A percentile compares a stretch with the other conserved stretches of the same genome.
These are phyloP conservation scores for Rhingia rostrata DNA, from an alignment of 2,888 invertebrate species.

Conservation along the genomic window DNA sequence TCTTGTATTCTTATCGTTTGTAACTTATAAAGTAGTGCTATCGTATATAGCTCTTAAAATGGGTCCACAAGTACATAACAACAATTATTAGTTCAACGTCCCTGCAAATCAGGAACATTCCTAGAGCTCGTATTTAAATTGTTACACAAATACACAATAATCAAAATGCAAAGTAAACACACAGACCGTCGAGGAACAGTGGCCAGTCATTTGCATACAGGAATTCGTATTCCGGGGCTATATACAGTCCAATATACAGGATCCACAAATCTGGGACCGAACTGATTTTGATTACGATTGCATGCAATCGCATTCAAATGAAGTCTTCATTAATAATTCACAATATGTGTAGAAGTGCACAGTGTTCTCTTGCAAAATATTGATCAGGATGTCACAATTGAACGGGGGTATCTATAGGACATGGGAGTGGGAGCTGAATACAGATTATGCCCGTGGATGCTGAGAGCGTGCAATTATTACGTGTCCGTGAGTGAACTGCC, in stretches of 20 bases:
- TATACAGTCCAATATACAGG: conserved; percentile 42
- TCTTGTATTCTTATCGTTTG: no score
- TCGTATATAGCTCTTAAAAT: not conserved
- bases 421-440: conserved; percentile 26
- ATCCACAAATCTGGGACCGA: conserved; percentile 66
- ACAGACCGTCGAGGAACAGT: conserved; percentile 31
- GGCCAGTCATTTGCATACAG: conserved; percentile 65
- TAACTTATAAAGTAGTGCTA: no score
- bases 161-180: conserved; percentile 69
- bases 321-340: conserved; percentile 73
- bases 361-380: conserved; percentile 67
- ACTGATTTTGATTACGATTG: conserved; percentile 71
- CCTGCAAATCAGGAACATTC: conserved; percentile 24
- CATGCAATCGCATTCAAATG: conserved; percentile 73
- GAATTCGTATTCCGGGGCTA: conserved; percentile 63
- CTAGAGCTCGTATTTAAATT: conserved; percentile 49
- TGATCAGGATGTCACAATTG: conserved; percentile 70
- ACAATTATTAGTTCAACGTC: not conserved
- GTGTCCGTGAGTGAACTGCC: conserved; percentile 60
- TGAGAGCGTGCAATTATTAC: conserved; percentile 63
- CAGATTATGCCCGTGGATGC: conserved; percentile 33
- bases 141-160: conserved; percentile 66
- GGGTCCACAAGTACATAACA: no score
- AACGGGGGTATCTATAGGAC: conserved; percentile 9
- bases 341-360: conserved; percentile 67